Percentiles rank a stretch among this genome's conserved stretches.
These are phyloP conservation scores for Lacanobia wlatinum DNA, from an alignment of 2,888 invertebrate genomes.

Conservation along the genomic window DNA sequence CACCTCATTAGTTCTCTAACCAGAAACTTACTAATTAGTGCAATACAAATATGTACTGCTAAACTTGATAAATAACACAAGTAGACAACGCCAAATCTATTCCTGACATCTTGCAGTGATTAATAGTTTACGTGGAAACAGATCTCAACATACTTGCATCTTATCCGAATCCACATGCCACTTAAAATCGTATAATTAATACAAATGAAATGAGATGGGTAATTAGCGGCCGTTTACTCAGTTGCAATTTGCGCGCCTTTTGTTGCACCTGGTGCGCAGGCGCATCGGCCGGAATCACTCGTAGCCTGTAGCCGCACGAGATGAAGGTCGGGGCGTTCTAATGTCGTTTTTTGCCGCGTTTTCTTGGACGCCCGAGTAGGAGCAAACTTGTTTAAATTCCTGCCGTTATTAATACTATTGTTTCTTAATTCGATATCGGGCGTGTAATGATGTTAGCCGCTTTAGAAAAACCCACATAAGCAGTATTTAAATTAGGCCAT, in stretches of 20 bases:
- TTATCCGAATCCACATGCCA: slow-evolving; percentile 6
- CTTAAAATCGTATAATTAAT: slow-evolving; percentile 20
- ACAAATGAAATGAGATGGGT: slow-evolving; percentile 36
- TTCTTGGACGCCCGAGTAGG: slow-evolving; percentile 25
- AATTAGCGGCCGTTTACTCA: slow-evolving; percentile 52
- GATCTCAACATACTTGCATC: slow-evolving; percentile 1
- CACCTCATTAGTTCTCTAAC: slow-evolving; percentile 22
- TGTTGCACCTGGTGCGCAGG: slow-evolving; percentile 72
- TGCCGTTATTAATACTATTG: slow-evolving; percentile 27
- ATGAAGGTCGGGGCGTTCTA: slow-evolving; percentile 83
- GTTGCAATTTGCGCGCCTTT: slow-evolving; percentile 47
- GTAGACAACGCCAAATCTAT: slow-evolving; percentile 26
- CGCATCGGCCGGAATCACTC: slow-evolving; percentile 71
- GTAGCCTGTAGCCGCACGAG: slow-evolving; percentile 65
- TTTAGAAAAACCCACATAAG: slow-evolving; percentile 10
- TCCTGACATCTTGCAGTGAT: slow-evolving; percentile 18
- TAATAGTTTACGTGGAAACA: slow-evolving; percentile 11
- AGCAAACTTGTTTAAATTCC: slow-evolving; percentile 42
- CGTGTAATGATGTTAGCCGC: not conserved
- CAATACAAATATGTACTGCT: slow-evolving; percentile 12
- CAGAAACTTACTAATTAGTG: slow-evolving; percentile 38
- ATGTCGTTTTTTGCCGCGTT: slow-evolving; percentile 78
- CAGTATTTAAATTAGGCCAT: slow-evolving; percentile 2
- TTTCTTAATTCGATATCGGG: slow-evolving; percentile 1
- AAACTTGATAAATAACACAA: slow-evolving; percentile 28